phyloP scores from a whole-genome alignment of 2,888 invertebrate genomes.

The Phoenoteleia sp. region DNA sequence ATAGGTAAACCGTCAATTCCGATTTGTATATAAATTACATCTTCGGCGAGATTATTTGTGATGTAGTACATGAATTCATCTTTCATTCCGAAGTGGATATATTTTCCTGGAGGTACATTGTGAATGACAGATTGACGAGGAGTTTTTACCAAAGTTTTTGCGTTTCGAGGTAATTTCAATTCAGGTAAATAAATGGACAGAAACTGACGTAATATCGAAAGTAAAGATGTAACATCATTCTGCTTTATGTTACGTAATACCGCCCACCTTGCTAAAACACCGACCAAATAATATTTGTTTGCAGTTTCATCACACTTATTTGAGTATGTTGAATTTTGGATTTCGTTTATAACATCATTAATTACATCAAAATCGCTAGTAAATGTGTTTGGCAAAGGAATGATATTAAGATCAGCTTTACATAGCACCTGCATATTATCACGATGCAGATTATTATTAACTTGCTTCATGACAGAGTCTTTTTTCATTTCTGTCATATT shows the following conservation, averaged over 20 bases:
- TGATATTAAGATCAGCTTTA: not conserved
- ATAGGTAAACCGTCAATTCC: conserved; percentile 33
- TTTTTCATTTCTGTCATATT: not conserved
- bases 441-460: not conserved
- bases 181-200: not conserved
- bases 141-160: conserved; percentile 14
- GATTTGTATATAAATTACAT: conserved; percentile 3
- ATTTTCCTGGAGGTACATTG: conserved; percentile 12
- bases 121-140: not conserved
- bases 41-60: not conserved
- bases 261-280: conserved; percentile 8
- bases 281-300: not conserved
- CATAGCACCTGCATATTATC: not conserved
- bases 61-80: not conserved
- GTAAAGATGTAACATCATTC: not conserved
- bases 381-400: not conserved
- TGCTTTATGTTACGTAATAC: not conserved
- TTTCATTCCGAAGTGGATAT: conserved; percentile 13
- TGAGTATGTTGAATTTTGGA: not conserved
- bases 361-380: not conserved
- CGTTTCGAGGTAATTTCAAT: not conserved
- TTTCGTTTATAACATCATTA: not conserved
- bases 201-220: conserved; percentile 4
- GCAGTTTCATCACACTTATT: not conserved
- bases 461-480: not conserved